These are phyloP conservation scores for Pseudopodoces humilis DNA, from an alignment of 2,113 vertebrate genomes.

Conservation along the genomic window DNA sequence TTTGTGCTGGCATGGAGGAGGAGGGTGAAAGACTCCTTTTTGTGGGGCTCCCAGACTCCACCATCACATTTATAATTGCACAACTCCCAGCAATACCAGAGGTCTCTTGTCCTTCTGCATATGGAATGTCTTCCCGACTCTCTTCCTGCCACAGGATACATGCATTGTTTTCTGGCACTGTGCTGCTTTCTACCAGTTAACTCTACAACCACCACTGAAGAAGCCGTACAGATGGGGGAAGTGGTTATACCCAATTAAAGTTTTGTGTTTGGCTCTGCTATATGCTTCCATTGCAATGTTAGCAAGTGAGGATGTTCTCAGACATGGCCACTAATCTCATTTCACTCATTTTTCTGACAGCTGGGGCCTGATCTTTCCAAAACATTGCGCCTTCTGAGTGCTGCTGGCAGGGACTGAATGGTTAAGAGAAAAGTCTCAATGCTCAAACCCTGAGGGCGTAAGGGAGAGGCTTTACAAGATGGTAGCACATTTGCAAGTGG, in stretches of 20 bases:
- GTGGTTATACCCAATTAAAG: not conserved
- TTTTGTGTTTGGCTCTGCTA: not conserved
- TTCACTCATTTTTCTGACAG: constrained; percentile 41
- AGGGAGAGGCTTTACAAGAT: not conserved
- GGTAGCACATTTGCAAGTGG: not conserved
- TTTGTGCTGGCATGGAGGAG: not conserved
- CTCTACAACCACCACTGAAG: accelerated
- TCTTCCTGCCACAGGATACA: not conserved
- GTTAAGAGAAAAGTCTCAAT: not conserved
- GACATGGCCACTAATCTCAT: not conserved
- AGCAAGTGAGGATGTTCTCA: not conserved
- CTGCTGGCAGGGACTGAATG: not conserved
- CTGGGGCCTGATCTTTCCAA: not conserved
- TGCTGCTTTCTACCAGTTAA: not conserved
- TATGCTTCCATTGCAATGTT: not conserved
- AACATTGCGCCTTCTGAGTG: not conserved
- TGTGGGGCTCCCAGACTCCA: not conserved
- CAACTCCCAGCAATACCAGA: not conserved
- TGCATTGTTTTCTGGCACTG: not conserved
- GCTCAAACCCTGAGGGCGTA: not conserved
- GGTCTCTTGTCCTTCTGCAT: not conserved
- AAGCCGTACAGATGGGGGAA: accelerated
- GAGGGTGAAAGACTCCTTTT: not conserved
- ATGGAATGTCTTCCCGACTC: not conserved
- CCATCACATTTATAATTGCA: not conserved